Evolutionary conservation across 1,140 invertebrate genomes (phyloP), one percentile per base, ranked within the genome.

Genomic region (Lordiphosa mommai): DNA sequence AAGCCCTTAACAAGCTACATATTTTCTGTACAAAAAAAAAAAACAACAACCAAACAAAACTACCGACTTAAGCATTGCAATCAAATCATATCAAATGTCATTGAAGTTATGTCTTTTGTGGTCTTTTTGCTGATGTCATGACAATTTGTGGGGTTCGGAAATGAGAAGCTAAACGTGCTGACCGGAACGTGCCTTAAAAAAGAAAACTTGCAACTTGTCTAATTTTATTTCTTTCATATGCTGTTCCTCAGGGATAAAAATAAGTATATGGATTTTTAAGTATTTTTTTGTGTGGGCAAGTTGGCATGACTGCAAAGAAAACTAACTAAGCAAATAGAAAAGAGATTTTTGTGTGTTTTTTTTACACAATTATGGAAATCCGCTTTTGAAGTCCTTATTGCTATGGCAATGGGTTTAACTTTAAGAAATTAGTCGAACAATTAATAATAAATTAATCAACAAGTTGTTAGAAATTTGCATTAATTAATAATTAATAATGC

Each of bases 21-120:
- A 20, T 23, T 33, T 37, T 36, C 3, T 12, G n/a, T n/a, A 10
- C 10, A 4, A 14, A n/a, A 14, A 63, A 33, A 51, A 32, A 46
- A 7, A 56, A 32, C n/a, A 16, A 57, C 41, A 58, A 49, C 48
- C 34, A 52, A 17, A 68, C 38, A 34, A n/a, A n/a, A n/a, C n/a
- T n/a, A n/a, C n/a, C n/a, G 38, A 60, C 30, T 23, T 48, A 58
- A 41, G 23, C 23, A 27, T 43, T 43, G 20, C 55, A 41, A 58
- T 59, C 49, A 27, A 51, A 77, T 72, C 64, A 72, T 43, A 53
- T 71, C 58, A 67, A 66, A 55, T 51, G 66, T 48, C 29, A 43
- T 27, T 43, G 40, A 50, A 60, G 63, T 70, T 34, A 27, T 47
- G 38, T 16, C n/a, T 16, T 12, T 20, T 53, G 9, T 30, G 4